Conservation (phyloP, 2,888 invertebrate genomes). For the Chouioia cunea region DNA sequence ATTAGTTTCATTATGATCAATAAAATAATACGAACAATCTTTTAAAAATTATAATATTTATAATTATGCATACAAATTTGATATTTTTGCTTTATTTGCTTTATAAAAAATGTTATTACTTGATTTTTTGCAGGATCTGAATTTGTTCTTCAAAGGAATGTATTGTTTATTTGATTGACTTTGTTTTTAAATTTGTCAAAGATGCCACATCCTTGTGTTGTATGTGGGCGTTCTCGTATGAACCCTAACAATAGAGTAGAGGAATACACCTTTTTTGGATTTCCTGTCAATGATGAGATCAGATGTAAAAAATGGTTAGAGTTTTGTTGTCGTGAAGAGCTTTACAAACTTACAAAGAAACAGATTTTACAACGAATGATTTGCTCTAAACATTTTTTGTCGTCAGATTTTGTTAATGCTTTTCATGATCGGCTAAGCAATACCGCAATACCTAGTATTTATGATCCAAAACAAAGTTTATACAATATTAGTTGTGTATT, state of each 20-base stretch:
- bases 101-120: no score
- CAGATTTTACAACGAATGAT: constrained; percentile 66
- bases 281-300: constrained; percentile 64
- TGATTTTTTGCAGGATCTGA: no score
- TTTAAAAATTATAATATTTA: no score
- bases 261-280: constrained; percentile 67
- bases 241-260: constrained; percentile 66
- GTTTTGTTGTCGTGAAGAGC: constrained; percentile 65
- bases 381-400: constrained; percentile 64
- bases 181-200: constrained; percentile 41
- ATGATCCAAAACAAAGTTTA: constrained; percentile 65
- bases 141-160: no score
- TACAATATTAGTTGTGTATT: constrained; percentile 65
- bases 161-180: no score
- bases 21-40: no score
- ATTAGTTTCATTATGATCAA: no score
- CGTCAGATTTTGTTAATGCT: constrained; percentile 62
- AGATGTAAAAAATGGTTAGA: constrained; percentile 65
- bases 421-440: constrained; percentile 63
- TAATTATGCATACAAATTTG: no score
- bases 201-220: constrained; percentile 67
- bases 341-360: constrained; percentile 65
- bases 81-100: no score
- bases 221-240: constrained; percentile 67
- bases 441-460: constrained; percentile 62